These are phyloP conservation scores for Pterostichus niger DNA, from an alignment of 2,888 invertebrate genomes.

Conservation along the genomic window DNA sequence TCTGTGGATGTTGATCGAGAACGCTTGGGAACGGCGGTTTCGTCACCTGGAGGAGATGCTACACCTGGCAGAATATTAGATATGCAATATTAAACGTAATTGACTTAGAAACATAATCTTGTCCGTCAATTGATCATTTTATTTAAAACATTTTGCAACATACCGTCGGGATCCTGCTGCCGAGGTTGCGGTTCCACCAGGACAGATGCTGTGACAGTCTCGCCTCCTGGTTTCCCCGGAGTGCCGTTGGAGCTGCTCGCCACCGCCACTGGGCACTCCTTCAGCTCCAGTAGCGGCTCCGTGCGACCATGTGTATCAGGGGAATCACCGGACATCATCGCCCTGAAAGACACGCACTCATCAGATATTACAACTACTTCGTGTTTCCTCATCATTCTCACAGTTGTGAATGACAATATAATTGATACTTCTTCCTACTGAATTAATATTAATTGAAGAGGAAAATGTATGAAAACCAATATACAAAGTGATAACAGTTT, in stretches of 20 bases:
- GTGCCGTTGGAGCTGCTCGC: constrained; percentile 58
- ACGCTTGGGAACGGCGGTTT: constrained; percentile 19
- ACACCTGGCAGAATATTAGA: not conserved
- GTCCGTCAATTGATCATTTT: too few relatives aligned
- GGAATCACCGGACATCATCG: constrained; percentile 73
- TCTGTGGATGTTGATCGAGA: constrained; percentile 51
- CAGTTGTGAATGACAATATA: not conserved
- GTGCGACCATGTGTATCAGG: constrained; percentile 69
- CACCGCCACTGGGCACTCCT: constrained; percentile 67
- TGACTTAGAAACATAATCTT: too few relatives aligned
- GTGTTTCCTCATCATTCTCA: not conserved
- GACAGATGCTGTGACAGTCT: constrained; percentile 68
- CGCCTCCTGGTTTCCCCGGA: constrained; percentile 63
- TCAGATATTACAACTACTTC: constrained; percentile 25
- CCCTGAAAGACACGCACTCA: constrained; percentile 70
- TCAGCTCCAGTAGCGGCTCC: constrained; percentile 67
- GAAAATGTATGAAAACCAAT: constrained; percentile 29
- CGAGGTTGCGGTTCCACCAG: constrained; percentile 67
- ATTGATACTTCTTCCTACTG: not conserved
- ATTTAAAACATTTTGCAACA: not conserved
- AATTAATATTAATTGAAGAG: constrained; percentile 22
- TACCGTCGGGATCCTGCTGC: constrained; percentile 32
- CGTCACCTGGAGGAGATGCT: not conserved
- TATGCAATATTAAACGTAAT: too few relatives aligned
- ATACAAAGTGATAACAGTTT: constrained; percentile 1